Base-by-base conservation (phyloP, 1,140 invertebrate genomes). In the Schmidtea mediterranea region DNA sequence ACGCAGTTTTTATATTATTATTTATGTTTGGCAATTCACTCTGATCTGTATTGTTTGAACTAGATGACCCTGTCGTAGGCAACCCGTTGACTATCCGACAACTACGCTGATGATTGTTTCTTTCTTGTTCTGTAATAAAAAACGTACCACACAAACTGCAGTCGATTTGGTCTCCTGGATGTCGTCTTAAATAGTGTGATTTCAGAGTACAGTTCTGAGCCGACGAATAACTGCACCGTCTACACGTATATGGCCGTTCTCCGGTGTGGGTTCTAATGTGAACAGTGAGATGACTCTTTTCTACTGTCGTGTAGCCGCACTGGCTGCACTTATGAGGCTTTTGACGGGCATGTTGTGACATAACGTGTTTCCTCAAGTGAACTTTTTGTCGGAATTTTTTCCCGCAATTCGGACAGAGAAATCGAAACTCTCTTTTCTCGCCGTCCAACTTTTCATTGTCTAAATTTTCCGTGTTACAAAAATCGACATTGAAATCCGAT, bases 181-280 rank as follows among this genome's bases (percentile, higher is more conserved):
- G 40, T 23, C 22, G 3, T 6, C 40, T 3, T 19, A 41, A 23
- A 23, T 41, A 41, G 12, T 41, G 40, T 12, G 40, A 19, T 23
- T 41, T 41, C 18, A 41, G 12, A 19, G 40, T 41, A 12, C 40
- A 41, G 12, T 41, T 41, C 40, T 41, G 40, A 19, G 40, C 40
- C 3, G 40, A 19, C 3, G 40, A 41, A 23, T 41, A 41, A 12
- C 77, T 77, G 63, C 82, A 86, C 58, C 80, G 79, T 10, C 79
- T 73, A 67, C 82, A 87, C 2, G 76, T 76, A 65, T 82, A 84
- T 1, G 81, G 81, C 57, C 82, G 82, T 63, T 83, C 80, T 60
- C 84, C 83, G 52, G 80, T 83, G 63, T 87, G 82, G 51, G 64
- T 65, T n/a, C 63, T 54, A 49, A 66, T 64, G 51, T 68, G 66